phyloP scores from a whole-genome alignment of 2,797 vertebrate species.

The Staurois parvus region DNA sequence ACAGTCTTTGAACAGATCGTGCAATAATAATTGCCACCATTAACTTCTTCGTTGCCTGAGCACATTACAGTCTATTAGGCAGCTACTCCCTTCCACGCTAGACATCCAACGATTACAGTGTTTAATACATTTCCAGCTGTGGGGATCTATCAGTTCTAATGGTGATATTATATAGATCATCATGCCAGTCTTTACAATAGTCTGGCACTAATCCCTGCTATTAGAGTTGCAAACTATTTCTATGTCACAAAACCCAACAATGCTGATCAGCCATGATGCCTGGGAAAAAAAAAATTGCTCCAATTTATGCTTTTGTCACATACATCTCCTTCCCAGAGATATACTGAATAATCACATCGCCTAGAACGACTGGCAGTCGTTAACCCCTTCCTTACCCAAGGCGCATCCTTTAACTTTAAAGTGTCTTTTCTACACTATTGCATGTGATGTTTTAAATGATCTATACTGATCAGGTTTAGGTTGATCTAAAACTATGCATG shows the following conservation, averaged over 20 bases:
- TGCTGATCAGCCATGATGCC: neutral
- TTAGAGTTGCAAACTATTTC: conserved; percentile 3
- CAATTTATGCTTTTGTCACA: conserved; percentile 7
- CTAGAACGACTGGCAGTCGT: neutral
- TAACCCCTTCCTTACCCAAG: conserved; percentile 3
- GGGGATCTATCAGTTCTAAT: neutral
- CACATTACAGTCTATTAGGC: neutral
- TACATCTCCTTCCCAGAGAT: neutral
- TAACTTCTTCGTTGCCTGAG: neutral
- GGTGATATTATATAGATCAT: neutral
- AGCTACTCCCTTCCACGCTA: neutral
- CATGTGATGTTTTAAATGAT: neutral
- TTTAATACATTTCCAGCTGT: neutral
- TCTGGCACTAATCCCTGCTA: neutral
- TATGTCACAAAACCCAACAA: neutral
- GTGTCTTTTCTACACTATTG: neutral
- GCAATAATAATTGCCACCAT: neutral
- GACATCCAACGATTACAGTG: neutral
- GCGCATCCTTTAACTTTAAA: neutral
- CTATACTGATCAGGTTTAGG: neutral
- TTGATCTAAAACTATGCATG: neutral
- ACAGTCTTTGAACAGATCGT: neutral
- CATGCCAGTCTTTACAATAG: neutral
- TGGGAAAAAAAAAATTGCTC: neutral
- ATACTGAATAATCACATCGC: neutral